Evolutionary conservation across 2,797 vertebrate species (phyloP), one percentile per base, ranked within the genome.

Genomic region (Microcaecilia unicolor): DNA sequence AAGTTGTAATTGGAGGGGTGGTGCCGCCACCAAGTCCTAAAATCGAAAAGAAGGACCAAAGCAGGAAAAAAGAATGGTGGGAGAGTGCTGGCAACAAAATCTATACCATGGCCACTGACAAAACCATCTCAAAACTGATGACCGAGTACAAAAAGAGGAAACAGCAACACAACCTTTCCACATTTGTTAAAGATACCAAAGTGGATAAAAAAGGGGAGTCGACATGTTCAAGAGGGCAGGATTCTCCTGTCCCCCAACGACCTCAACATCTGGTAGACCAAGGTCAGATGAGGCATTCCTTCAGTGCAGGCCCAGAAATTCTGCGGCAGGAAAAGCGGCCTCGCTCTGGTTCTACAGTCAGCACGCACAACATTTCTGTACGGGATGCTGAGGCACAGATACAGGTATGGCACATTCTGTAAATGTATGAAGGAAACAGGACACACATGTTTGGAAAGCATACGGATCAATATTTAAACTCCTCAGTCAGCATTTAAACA

Each of bases 51-150:
- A 85, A 64, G 44, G 84, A 85, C 8, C 61, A 69, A 1, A 53
- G 75, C 6, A 67, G 78, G 32, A 93, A 83, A 52, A 96, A 92
- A 47, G 94, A 99, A 40, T 99, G 96, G 96, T 99, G 96, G 96
- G 96, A 98, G 51, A 92, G 60, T 2, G 92, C 94, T 0, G 86
- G 94, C 1, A 97, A 91, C 76, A 96, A 90, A 47, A 91, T 98
- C 44, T 97, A 90, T 67, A 94, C 89, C 48, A 94, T 98, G 34
- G 94, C 95, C 7, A 83, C 93, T 0, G 95, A 98, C 67, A 91
- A 82, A 61, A 97, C 90, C 41, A 87, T 98, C 51, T 87, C 86
- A 8, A 97, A 94, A 61, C 67, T 99, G 33, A 91, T 99, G 91
- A 84, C 85, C 3, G 93, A 98, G 44, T 99, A 99, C 57, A 98